A percentile compares a stretch with the other conserved stretches of the same genome.
phyloP scores from a whole-genome alignment of 2,113 vertebrate species.

The Cottus gobio region DNA sequence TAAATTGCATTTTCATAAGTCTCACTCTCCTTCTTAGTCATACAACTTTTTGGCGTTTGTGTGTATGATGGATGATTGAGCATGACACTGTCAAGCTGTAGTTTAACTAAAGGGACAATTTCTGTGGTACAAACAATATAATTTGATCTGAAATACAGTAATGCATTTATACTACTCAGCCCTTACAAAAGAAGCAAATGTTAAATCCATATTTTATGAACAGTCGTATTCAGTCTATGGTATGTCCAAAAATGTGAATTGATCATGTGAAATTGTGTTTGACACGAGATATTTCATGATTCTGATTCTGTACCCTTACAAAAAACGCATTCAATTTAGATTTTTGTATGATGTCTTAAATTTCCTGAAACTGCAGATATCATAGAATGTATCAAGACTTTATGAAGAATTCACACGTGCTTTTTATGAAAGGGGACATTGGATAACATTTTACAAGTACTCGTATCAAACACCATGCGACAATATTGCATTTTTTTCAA shows the following conservation, averaged over 20 bases:
- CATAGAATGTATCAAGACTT: neutral
- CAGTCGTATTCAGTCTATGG: neutral
- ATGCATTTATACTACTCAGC: neutral
- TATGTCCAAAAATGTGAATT: neutral
- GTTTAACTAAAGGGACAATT: neutral
- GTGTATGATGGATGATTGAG: neutral
- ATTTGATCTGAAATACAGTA: neutral
- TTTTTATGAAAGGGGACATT: neutral
- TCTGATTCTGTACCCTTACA: too few relatives aligned
- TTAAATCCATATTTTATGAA: neutral
- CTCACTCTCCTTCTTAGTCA: neutral
- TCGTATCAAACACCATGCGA: neutral
- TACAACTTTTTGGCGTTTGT: neutral
- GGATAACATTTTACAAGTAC: neutral
- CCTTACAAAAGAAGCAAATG: neutral
- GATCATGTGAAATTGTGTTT: neutral
- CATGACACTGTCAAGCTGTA: neutral
- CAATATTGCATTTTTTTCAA: neutral
- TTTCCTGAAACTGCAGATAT: too few relatives aligned
- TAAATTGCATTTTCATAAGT: neutral
- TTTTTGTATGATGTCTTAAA: neutral
- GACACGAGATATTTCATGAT: too few relatives aligned
- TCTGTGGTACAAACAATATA: neutral
- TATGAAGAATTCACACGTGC: neutral
- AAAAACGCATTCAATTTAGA: neutral